Conservation (phyloP, 1,140 invertebrate species). For the Pemphigus obesinymphae region DNA sequence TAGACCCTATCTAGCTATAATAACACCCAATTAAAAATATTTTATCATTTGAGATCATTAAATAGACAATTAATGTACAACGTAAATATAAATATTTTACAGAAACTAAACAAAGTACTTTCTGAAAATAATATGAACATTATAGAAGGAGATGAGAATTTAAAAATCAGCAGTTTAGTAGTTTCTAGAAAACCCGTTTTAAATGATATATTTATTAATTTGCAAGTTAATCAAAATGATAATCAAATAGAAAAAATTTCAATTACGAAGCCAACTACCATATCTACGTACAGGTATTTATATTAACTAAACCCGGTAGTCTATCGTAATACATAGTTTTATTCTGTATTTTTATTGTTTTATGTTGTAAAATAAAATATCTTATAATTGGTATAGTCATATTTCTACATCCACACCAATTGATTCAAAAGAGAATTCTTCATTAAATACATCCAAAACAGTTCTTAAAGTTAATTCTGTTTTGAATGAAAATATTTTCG, state of each 20-base stretch:
- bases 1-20: too few species aligned
- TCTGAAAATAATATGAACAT: slow-evolving; percentile 1
- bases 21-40: too few species aligned
- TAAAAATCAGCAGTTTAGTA: not conserved
- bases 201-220: slow-evolving; percentile 23
- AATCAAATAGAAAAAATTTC: slow-evolving; percentile 21
- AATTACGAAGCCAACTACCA: not conserved
- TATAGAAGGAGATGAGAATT: not conserved
- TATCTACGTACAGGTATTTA: not conserved
- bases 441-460: slow-evolving; percentile 18
- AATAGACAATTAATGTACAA: too few species aligned
- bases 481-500: not conserved
- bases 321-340: too few species aligned
- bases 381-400: slow-evolving; percentile 9
- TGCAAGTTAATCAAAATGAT: slow-evolving; percentile 9
- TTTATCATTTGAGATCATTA: too few species aligned
- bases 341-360: not conserved
- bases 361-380: not conserved
- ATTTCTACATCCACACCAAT: not conserved
- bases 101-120: slow-evolving; percentile 13
- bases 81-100: not conserved
- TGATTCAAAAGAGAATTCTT: not conserved
- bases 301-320: too few species aligned
- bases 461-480: slow-evolving; percentile 5
- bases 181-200: slow-evolving; percentile 4